These are phyloP conservation scores for Drosophila paramelanica DNA, from an alignment of 2,888 invertebrate species.

Conservation along the genomic window DNA sequence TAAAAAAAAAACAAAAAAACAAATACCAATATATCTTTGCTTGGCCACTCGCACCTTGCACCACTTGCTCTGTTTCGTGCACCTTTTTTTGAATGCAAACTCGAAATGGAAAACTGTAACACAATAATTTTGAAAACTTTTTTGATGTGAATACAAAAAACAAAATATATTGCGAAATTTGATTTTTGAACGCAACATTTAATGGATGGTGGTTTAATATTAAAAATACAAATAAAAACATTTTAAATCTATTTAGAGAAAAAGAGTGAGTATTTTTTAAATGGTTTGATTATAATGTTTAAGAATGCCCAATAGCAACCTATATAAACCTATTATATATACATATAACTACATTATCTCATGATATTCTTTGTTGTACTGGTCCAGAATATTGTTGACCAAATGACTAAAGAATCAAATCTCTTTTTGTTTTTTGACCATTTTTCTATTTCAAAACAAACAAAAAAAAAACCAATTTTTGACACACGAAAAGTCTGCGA, in stretches of 20 bases:
- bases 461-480: constrained; percentile 32
- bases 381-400: constrained; percentile 63
- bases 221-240: constrained; percentile 60
- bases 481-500: constrained; percentile 66
- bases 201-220: constrained; percentile 76
- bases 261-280: constrained; percentile 85
- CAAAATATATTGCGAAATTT: constrained; percentile 72
- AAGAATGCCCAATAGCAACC: constrained; percentile 74
- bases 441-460: constrained; percentile 71
- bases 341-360: constrained; percentile 33
- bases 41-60: constrained; percentile 82
- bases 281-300: constrained; percentile 78
- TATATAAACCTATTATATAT: constrained; percentile 31
- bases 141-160: constrained; percentile 74
- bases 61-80: constrained; percentile 82
- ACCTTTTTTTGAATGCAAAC: constrained; percentile 81
- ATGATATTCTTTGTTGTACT: constrained; percentile 50
- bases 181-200: constrained; percentile 81
- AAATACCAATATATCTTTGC: constrained; percentile 75
- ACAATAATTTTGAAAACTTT: constrained; percentile 72
- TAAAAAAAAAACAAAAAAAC: constrained; percentile 30
- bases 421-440: constrained; percentile 73
- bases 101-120: constrained; percentile 73
- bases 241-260: constrained; percentile 83
- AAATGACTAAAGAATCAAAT: constrained; percentile 59